Base-by-base conservation (phyloP, 1,140 invertebrate genomes). In the Drosophila prosaltans region DNA sequence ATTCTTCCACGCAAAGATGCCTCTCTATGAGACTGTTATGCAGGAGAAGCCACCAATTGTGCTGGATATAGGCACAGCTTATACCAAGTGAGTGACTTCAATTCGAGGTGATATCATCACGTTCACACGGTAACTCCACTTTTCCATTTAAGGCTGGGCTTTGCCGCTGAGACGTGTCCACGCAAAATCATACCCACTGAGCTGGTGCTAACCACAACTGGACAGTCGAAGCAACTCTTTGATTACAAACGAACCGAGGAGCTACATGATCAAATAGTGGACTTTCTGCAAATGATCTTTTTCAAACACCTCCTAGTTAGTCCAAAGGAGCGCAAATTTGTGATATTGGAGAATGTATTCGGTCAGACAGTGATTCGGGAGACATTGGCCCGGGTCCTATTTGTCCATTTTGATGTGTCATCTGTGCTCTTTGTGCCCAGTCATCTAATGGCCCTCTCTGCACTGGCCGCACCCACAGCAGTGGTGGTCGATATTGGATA, bases 401-500 rank as follows among this genome's bases (percentile, higher is more conserved):
- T 98, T 90, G 94, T 94, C 51, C 97, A 99, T 92, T 99, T 96
- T 94, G 98, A 99, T 95, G 97, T 95, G 43, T 93, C 94, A 0
- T 95, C 95, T 1, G 91, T 96, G 28, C 74, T 97, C 65, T 95
- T 97, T 91, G 93, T 96, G 2, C 96, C 97, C 7, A 94, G 94
- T 36, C 97, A 98, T 93, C 93, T 98, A 30, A 95, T 97, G n/a
- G 93, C 95, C 5, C 92, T 97, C 1, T 95, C 95, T 55, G 96
- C 96, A 3, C 93, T 98, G 55, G 97, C 96, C 16, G 93, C 95
- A 7, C 94, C 95, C 65, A 96, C 96, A 9, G 97, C 95, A 36
- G 92, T 98, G 9, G 96, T 98, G 3, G 91, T 98, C 11, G 97
- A 98, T 92, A 94, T 97, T 24, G 97, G 97, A n/a, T 97, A 97